These are phyloP conservation scores for Hydrocynus forskahlii DNA, from an alignment of 2,797 vertebrate species.

Conservation along the genomic window DNA sequence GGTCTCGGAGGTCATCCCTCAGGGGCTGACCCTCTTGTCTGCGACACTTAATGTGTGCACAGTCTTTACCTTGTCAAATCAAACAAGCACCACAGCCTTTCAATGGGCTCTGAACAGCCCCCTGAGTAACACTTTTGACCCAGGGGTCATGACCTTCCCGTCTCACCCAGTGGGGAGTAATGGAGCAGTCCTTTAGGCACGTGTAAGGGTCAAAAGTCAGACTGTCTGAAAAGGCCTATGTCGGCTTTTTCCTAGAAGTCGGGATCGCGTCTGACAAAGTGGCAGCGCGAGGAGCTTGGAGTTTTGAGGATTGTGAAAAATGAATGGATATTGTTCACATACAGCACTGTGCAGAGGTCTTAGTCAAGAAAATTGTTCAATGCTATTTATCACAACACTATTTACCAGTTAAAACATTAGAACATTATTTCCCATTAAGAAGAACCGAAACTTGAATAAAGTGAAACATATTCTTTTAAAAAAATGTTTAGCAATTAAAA, in stretches of 20 bases:
- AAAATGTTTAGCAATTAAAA: too few species aligned
- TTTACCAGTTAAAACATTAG: too few species aligned
- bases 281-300: neutral
- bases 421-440: too few species aligned
- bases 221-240: slow-evolving; percentile 63
- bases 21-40: slow-evolving; percentile 91
- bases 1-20: slow-evolving; percentile 74
- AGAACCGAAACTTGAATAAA: too few species aligned
- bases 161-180: slow-evolving; percentile 87
- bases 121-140: slow-evolving; percentile 92
- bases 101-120: slow-evolving; percentile 84
- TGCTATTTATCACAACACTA: too few species aligned
- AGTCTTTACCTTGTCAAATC: slow-evolving; percentile 93
- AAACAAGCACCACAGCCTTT: slow-evolving; percentile 84
- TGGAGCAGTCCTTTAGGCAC: slow-evolving; percentile 93
- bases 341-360: too few species aligned
- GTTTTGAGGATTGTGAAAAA: slow-evolving; percentile 1
- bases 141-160: slow-evolving; percentile 91
- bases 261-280: neutral
- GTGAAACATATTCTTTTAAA: too few species aligned
- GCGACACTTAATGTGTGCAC: slow-evolving; percentile 91
- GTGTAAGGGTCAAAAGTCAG: slow-evolving; percentile 76
- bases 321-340: too few species aligned
- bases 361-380: too few species aligned
- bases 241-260: slow-evolving; percentile 59